Base-by-base conservation (phyloP, 53 echinoderm and acorn worm species). In the Patiria pectinifera region DNA sequence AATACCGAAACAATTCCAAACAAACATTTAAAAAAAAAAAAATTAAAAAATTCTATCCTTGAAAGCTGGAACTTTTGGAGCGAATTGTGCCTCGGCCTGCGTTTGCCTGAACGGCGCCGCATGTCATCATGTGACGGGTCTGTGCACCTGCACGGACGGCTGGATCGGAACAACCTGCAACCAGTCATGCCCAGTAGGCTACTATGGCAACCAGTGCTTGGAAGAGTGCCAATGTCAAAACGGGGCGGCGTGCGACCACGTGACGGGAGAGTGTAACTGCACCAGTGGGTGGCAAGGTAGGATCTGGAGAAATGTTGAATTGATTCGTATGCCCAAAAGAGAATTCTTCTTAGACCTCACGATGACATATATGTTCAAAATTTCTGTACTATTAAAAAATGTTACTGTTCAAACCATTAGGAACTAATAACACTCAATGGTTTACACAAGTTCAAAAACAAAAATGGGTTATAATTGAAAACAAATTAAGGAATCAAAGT, bases 121-220 rank as follows among this genome's bases (percentile, higher is more conserved):
- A n/a, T 97, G 97, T 69, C 83, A 95, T 59, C 84, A 72, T 15
- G 62, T 92, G 63, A 86, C 85, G 1, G 96, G 96, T 9, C 35
- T n/a, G 2, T 97, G 98, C 81, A 83, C 48, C 58, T 97, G 98
- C 80, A 84, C 83, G 59, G 48, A 83, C 18, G 97, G 97, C 23
- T 97, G 97, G 97, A 63, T 43, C 1, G 96, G 95, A 16, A 63
- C 66, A 24, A 76, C 62, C 13, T 97, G 97, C 45, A 62, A 59
- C 11, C 45, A 83, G 22, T 45, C 82, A 0, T 97, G 97, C 74
- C 91, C 89, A 2, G 62, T 78, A 84, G 97, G 96, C 45, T 94
- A 44, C 92, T 96, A 95, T 89, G 96, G 96, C 21, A 78, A 83
- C n/a, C 22, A 22, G 69, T 96, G 96, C 76, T 24, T 46, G 43